Conservation (phyloP, 2,113 vertebrate species). For the Cromileptes altivelis region DNA sequence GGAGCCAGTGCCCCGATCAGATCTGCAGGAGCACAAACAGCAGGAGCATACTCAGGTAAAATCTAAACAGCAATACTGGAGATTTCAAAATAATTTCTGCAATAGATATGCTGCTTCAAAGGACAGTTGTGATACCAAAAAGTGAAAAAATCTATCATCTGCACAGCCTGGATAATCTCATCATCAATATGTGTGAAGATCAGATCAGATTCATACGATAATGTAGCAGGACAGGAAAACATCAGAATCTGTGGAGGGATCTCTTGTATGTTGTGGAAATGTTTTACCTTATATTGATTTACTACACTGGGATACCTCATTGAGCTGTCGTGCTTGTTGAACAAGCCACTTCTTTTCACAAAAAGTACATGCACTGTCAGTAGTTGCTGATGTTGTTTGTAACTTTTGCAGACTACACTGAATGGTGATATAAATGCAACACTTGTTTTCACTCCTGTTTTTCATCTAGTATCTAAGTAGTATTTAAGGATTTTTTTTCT, state of each 20-base stretch:
- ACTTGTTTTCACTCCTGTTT: too few relatives aligned
- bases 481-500: too few relatives aligned
- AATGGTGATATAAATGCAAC: too few relatives aligned
- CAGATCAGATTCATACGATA: neutral
- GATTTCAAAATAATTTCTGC: neutral
- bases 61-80: neutral
- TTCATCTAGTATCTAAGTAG: too few relatives aligned
- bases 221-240: neutral
- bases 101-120: neutral
- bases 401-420: neutral
- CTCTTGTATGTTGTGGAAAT: neutral
- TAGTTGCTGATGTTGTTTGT: neutral
- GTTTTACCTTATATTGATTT: neutral
- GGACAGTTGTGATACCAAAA: neutral
- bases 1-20: conserved; percentile 91
- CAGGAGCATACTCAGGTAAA: conserved; percentile 90
- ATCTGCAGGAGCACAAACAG: conserved; percentile 90
- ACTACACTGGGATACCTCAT: neutral
- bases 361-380: neutral
- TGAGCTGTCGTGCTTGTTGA: neutral
- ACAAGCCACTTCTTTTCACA: too few relatives aligned
- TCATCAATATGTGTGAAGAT: neutral
- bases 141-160: neutral
- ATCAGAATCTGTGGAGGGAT: neutral
- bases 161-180: neutral